A percentile compares a stretch with the other conserved stretches of the same genome.
Conservation (phyloP, 64 coral and sea anemone species). For the Acropora tenuis region DNA sequence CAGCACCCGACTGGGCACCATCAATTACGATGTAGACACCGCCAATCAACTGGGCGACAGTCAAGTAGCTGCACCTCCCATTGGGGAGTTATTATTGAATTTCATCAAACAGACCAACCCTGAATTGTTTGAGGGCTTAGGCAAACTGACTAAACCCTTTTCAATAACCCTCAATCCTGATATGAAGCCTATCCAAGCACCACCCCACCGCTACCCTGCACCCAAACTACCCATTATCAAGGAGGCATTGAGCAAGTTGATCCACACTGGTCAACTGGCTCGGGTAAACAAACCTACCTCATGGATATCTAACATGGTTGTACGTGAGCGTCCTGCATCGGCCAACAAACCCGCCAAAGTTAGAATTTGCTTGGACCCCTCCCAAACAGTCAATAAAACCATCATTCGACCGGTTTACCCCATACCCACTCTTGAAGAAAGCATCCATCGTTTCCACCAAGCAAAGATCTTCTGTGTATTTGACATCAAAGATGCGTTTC, state of each 20-base stretch:
- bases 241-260: constrained; percentile 15
- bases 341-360: constrained; percentile 57
- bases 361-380: neutral
- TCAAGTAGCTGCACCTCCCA: neutral
- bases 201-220: constrained; percentile 35
- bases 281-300: constrained; percentile 48
- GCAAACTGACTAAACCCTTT: neutral
- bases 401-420: neutral
- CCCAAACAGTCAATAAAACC: neutral
- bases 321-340: constrained; percentile 36
- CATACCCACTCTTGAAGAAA: neutral
- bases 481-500: too few species aligned
- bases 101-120: neutral
- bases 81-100: neutral
- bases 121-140: neutral
- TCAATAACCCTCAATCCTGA: neutral
- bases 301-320: constrained; percentile 68
- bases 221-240: constrained; percentile 43
- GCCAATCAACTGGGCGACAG: neutral
- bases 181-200: constrained; percentile 43
- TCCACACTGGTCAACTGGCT: constrained; percentile 43
- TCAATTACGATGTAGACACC: constrained; percentile 34
- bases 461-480: too few species aligned
- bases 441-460: too few species aligned
- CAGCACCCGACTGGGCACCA: constrained; percentile 41